phyloP scores from a whole-genome alignment of 2,797 vertebrate genomes.

The Salmo trutta region DNA sequence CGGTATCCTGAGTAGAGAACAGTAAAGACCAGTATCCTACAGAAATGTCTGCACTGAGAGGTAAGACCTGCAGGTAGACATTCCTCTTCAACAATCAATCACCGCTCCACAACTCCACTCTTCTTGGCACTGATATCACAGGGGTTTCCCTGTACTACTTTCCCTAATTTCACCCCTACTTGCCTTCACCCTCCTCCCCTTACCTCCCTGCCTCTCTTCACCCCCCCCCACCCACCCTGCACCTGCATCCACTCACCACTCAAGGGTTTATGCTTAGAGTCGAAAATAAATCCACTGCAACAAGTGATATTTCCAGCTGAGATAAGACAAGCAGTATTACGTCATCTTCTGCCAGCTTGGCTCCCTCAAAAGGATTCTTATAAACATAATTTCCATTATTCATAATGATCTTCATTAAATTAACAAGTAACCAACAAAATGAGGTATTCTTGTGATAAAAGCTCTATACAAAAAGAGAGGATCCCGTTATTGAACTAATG shows the following conservation, averaged over 20 bases:
- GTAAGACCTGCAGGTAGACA: constrained; percentile 41
- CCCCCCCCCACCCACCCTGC: neutral
- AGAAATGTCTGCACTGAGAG: constrained; percentile 57
- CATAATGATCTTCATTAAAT: constrained; percentile 56
- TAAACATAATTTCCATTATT: constrained; percentile 51
- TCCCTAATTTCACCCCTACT: constrained; percentile 2
- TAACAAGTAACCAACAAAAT: constrained; percentile 56
- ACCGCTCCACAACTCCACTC: constrained; percentile 11
- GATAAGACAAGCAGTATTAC: constrained; percentile 40
- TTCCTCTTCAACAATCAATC: neutral
- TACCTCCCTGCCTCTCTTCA: neutral
- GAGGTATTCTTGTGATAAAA: constrained; percentile 64
- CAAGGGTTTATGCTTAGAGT: constrained; percentile 27
- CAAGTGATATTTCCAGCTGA: constrained; percentile 44
- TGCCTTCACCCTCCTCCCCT: neutral
- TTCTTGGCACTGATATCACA: constrained; percentile 26
- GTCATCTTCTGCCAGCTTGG: constrained; percentile 38
- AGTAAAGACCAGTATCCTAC: constrained; percentile 37
- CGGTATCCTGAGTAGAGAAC: constrained; percentile 66
- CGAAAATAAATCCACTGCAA: constrained; percentile 22
- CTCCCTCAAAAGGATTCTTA: constrained; percentile 31
- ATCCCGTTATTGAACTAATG: constrained; percentile 42
- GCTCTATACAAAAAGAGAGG: constrained; percentile 39
- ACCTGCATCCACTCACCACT: neutral
- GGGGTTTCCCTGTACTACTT: neutral